Percentiles rank a stretch among this genome's conserved stretches.
phyloP scores from a whole-genome alignment of 2,888 invertebrate species.

The Drosophila mettleri region DNA sequence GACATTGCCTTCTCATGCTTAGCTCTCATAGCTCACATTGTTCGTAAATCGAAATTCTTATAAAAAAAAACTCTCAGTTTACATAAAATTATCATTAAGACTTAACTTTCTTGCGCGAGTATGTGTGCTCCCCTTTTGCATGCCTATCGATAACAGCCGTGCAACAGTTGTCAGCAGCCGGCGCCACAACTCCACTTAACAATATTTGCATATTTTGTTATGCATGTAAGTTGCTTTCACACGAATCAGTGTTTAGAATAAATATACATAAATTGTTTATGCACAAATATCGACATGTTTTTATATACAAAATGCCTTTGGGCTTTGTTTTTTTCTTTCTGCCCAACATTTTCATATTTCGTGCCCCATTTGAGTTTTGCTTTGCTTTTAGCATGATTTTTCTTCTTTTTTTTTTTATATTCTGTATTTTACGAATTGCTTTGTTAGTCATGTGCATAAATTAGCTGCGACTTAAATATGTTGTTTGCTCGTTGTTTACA shows the following conservation, averaged over 20 bases:
- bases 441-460: slow-evolving; percentile 64
- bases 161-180: slow-evolving; percentile 13
- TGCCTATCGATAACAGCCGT: slow-evolving; percentile 4
- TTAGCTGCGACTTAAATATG: slow-evolving; percentile 48
- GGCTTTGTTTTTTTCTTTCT: slow-evolving; percentile 5
- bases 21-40: background rate
- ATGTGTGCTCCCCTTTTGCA: background rate
- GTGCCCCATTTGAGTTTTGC: slow-evolving; percentile 42
- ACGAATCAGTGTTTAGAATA: slow-evolving; percentile 10
- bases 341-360: slow-evolving; percentile 39
- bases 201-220: slow-evolving; percentile 6
- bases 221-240: slow-evolving; percentile 7
- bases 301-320: slow-evolving; percentile 5
- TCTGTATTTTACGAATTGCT: slow-evolving; percentile 32
- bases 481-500: slow-evolving; percentile 34
- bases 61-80: no score
- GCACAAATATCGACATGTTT: slow-evolving; percentile 15
- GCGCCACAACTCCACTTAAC: slow-evolving; percentile 1
- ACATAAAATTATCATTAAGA: background rate
- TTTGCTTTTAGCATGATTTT: slow-evolving; percentile 47
- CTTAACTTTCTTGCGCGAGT: background rate
- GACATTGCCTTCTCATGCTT: background rate
- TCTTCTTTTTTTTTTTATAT: background rate
- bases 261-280: slow-evolving; percentile 16
- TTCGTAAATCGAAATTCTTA: no score